Evolutionary conservation across 2,888 invertebrate genomes (phyloP), one percentile per base, ranked within the genome.

Genomic region (Spodoptera littoralis): DNA sequence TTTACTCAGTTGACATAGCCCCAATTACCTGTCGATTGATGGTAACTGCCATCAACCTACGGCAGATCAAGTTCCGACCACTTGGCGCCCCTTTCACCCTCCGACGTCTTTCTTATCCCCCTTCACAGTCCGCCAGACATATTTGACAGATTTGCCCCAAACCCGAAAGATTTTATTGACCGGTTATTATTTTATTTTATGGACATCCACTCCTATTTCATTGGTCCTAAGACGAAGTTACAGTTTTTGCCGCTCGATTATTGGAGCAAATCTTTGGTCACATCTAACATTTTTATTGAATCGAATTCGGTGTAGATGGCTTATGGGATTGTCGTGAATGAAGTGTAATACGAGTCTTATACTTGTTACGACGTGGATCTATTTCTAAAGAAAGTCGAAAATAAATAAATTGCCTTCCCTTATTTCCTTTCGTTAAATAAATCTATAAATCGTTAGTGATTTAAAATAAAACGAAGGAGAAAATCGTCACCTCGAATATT

Each of bases 151-250:
- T 92, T 90, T 87, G 81, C 84, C 84, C 88, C 86, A 82, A 86
- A 85, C 84, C 85, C 84, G 77, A 89, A 86, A 87, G 88, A 90
- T 93, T 94, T 93, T 93, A 93, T 93, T 92, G 92, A 89, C 89
- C 91, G 88, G 90, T 93, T 94, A 94, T 93, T 93, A 93, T 93
- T 94, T 93, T 90, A 93, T 93, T 93, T 94, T 94, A 94, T 93
- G 87, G 90, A 89, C 91, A 90, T 88, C 89, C 89, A 91, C 92
- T 93, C 92, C 89, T 92, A 92, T 93, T 94, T 94, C 92, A 93
- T 91, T 86, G 92, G 88, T 84, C 81, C 86, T 90, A 87, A 90
- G 90, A 86, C 78, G 84, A 84, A 89, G 88, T 92, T 90, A 91
- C 89, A 88, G 89, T 89, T 92, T 92, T 91, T 91, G 90, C 90